Evolutionary conservation across 2,888 invertebrate species (phyloP).

Genomic region (Willowsia nigromaculata): DNA sequence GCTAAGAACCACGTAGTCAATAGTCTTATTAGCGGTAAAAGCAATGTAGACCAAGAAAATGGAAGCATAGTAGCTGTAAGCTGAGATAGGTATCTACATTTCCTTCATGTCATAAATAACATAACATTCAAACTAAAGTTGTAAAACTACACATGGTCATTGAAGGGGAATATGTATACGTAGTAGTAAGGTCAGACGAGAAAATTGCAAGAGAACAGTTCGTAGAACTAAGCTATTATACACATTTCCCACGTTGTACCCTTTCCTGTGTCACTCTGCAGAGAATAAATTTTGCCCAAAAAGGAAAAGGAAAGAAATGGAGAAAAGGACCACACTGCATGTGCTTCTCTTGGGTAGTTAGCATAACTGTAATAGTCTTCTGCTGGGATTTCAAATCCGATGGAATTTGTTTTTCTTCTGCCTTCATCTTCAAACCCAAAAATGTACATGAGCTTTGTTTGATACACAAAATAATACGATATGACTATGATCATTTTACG

Average conservation of each 20-base stretch:
- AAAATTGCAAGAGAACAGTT: neutral
- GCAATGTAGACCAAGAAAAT: neutral
- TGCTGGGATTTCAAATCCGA: neutral
- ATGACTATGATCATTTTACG: neutral
- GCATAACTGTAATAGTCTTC: neutral
- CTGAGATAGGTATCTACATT: conserved; percentile 15
- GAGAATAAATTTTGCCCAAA: neutral
- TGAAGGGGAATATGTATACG: no score
- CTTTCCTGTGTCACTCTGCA: conserved; percentile 1
- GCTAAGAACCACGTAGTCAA: neutral
- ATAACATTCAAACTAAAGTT: conserved; percentile 35
- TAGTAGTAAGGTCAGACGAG: no score
- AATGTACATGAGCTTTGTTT: neutral
- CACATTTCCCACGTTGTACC: neutral
- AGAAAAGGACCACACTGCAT: neutral
- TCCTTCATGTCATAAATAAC: conserved; percentile 53
- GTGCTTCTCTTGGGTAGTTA: neutral
- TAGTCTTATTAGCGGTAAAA: neutral
- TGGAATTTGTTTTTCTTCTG: neutral
- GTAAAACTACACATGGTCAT: conserved; percentile 1
- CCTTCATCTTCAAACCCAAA: neutral
- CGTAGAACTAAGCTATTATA: neutral
- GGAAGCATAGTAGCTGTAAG: neutral
- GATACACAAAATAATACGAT: no score
- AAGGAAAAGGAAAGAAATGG: neutral